phyloP scores from a whole-genome alignment of 2,797 vertebrate genomes.

The Gymnopithys bicolor region DNA sequence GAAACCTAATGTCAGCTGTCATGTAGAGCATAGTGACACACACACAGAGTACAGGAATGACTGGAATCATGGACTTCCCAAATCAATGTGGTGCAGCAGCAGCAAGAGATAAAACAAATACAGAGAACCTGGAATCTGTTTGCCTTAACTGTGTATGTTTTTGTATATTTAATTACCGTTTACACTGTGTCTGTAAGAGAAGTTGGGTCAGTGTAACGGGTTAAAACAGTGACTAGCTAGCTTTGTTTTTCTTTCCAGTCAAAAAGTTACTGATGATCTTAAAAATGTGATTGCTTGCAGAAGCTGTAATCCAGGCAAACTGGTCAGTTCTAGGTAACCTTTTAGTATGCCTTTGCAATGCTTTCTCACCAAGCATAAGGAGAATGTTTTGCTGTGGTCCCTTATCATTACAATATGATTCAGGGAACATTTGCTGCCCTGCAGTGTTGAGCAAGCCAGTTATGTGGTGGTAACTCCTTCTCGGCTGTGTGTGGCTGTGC shows the following conservation, averaged over 20 bases:
- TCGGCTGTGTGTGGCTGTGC: not conserved
- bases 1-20: slow-evolving; percentile 1
- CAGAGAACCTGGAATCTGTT: not conserved
- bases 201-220: not conserved
- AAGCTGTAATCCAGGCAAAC: not conserved
- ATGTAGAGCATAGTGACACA: not conserved
- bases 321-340: not conserved
- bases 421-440: not conserved
- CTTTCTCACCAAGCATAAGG: not conserved
- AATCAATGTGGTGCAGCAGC: not conserved
- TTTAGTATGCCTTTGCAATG: not conserved
- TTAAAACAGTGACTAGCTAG: not conserved
- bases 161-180: not conserved
- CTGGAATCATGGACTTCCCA: not conserved
- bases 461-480: not conserved
- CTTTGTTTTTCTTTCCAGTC: not conserved
- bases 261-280: not conserved
- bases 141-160: not conserved
- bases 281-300: not conserved
- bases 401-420: not conserved
- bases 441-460: not conserved
- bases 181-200: not conserved
- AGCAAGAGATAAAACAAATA: not conserved
- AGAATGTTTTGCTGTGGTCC: not conserved
- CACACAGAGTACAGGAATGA: not conserved